Evolutionary conservation across 2,797 vertebrate species (phyloP), one percentile per base, ranked within the genome.

Genomic region (Valencia hispanica): DNA sequence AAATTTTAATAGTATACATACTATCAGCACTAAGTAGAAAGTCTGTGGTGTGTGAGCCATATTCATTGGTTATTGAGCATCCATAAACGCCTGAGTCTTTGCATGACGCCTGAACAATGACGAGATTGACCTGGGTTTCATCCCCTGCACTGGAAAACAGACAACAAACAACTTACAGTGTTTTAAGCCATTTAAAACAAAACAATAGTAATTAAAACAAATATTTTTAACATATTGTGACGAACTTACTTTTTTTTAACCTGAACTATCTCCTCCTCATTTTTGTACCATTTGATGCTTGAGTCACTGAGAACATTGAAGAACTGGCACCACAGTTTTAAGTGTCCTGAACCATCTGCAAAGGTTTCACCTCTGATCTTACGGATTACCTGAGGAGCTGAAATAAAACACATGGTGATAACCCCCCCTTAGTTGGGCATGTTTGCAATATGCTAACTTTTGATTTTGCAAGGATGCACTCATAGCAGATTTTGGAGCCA

Each of bases 251-350:
- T 97, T 93, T 95, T 95, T 75, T 91, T 94, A 72, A 95, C 88
- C 84, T 96, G 95, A 25, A 95, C 93, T 57, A 99, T 93, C n/a
- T 93, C 94, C 81, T 90, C 84, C 86, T 97, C 96, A 1, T 99
- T 96, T 91, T 95, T 97, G 89, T 92, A 95, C 97, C 98, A 99
- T 2, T 77, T 96, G 91, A 99, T 92, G 48, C 93, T 95, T 0
- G 97, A 99, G 78, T 98, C 97, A 32, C 95, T 96, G n/a, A 99
- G 89, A 79, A 99, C 84, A 22, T 99, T 99, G 93, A 99, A 99
- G 94, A 99, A 99, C 92, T 99, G 98, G 90, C 98, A 99, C 98
- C 98, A 99, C 45, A 99, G 93, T 85, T 98, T 99, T 88, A 99
- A 87, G 90, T 98, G 97, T 81, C 97, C 98, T 0, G 96, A 96